Evolutionary conservation across 2,797 vertebrate genomes (phyloP).

Genomic region (Onychomys torridus): DNA sequence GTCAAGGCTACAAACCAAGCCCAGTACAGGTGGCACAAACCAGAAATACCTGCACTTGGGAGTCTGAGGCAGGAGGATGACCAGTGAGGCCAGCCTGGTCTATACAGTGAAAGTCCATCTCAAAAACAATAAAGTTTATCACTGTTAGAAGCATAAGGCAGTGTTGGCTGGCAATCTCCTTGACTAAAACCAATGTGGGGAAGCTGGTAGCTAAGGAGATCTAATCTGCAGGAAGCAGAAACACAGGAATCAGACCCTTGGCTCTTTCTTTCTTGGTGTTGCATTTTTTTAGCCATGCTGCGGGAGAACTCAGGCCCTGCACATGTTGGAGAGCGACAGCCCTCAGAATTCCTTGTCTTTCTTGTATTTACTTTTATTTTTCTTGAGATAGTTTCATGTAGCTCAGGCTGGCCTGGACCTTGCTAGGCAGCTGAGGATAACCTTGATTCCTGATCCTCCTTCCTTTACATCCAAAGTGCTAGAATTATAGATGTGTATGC

Average conservation of each 20-base stretch:
- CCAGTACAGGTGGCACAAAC: background rate
- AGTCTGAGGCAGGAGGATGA: background rate
- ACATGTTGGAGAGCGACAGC: background rate
- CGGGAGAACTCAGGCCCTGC: background rate
- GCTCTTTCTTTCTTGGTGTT: background rate
- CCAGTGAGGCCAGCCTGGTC: background rate
- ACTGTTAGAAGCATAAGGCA: background rate
- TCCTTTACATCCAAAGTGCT: background rate
- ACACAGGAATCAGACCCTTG: background rate
- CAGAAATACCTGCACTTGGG: background rate
- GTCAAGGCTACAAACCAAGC: background rate
- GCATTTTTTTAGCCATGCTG: background rate
- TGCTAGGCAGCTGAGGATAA: background rate
- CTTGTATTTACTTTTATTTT: background rate
- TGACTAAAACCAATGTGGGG: background rate
- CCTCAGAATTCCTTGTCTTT: too few species aligned
- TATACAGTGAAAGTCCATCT: background rate
- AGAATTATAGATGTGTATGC: background rate
- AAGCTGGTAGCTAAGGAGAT: conserved; percentile 10
- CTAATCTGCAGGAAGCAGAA: background rate
- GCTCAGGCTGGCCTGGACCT: background rate
- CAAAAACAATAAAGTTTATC: background rate
- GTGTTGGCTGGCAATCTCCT: background rate
- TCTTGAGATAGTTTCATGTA: background rate
- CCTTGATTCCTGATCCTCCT: background rate